These are phyloP conservation scores for Colletes gigas DNA, from an alignment of 1,140 invertebrate species.

Conservation along the genomic window DNA sequence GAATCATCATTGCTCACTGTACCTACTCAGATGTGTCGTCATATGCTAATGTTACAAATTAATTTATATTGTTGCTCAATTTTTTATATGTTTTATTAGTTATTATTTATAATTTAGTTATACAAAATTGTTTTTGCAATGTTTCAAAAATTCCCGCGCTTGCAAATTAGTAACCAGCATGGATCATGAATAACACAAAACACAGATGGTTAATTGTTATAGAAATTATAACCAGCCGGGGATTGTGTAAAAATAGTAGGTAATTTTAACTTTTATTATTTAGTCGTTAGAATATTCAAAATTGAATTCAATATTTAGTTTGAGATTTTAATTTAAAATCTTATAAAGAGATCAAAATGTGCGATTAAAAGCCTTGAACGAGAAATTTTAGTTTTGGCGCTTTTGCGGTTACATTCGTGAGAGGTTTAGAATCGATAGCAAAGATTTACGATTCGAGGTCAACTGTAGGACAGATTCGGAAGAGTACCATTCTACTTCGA, in stretches of 20 bases:
- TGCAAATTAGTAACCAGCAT: background rate
- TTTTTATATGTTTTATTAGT: too few species aligned
- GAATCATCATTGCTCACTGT: too few species aligned
- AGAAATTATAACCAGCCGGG: background rate
- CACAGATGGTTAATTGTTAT: background rate
- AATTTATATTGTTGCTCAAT: too few species aligned
- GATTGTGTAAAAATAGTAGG: background rate
- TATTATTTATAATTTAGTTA: too few species aligned
- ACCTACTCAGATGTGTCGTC: too few species aligned
- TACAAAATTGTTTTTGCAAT: too few species aligned
- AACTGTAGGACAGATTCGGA: slow-evolving; percentile 60
- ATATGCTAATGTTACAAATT: too few species aligned
- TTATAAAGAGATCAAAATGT: background rate
- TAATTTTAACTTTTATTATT: slow-evolving; percentile 5
- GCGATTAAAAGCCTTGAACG: background rate
- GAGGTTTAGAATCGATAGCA: slow-evolving; percentile 48
- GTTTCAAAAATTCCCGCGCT: background rate
- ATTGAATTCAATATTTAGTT: background rate
- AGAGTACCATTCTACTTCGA: slow-evolving; percentile 62
- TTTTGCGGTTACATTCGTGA: background rate
- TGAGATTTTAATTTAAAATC: background rate
- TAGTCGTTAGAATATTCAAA: background rate
- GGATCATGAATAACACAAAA: background rate
- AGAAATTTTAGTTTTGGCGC: background rate
- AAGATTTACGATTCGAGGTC: slow-evolving; percentile 58